Evolutionary conservation across 2,888 invertebrate genomes (phyloP).

Genomic region (Erpobdella octoculata): DNA sequence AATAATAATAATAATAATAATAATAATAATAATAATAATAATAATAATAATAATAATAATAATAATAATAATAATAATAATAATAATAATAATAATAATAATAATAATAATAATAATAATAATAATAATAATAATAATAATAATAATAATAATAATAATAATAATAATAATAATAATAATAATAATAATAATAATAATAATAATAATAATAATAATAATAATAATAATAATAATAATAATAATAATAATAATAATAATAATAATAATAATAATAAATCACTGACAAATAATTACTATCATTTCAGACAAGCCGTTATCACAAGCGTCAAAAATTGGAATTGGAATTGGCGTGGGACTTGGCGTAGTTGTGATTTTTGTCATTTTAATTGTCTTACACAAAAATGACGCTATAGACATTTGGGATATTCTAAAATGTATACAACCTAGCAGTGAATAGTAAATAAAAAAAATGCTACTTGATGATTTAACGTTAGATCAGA

Average conservation of each 20-base stretch:
- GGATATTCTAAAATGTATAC: too few relatives aligned
- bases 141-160: neutral
- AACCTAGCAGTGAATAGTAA: too few relatives aligned
- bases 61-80: constrained; percentile 34
- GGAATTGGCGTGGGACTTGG: too few relatives aligned
- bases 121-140: neutral
- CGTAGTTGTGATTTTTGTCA: too few relatives aligned
- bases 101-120: neutral
- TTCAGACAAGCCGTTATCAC: too few relatives aligned
- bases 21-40: neutral
- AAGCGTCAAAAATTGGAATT: too few relatives aligned
- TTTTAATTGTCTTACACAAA: too few relatives aligned
- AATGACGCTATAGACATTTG: too few relatives aligned
- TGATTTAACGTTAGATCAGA: too few relatives aligned
- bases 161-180: neutral
- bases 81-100: neutral
- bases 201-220: neutral
- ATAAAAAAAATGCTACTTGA: too few relatives aligned
- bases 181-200: neutral
- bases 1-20: neutral
- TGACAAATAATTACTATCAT: too few relatives aligned
- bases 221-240: constrained; percentile 1
- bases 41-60: constrained; percentile 5
- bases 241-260: neutral
- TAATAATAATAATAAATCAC: neutral